Evolutionary conservation across 2,888 invertebrate species (phyloP).

Genomic region (Ptychoptera albimana): DNA sequence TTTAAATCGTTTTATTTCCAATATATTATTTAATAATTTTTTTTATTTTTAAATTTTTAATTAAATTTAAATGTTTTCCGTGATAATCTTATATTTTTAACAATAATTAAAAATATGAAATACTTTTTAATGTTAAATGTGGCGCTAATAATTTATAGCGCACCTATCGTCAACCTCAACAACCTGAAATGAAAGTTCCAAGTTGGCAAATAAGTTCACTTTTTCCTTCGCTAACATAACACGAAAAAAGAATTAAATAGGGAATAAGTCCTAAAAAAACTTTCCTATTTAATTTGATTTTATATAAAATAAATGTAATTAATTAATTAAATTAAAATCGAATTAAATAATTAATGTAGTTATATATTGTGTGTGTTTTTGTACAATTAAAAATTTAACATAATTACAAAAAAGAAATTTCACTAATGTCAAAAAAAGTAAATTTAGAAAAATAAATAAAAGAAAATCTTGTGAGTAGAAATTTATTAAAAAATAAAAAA

Average conservation of each 20-base stretch:
- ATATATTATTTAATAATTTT: no score
- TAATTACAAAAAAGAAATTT: constrained; percentile 1
- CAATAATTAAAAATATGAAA: no score
- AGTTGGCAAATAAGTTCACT: constrained; percentile 12
- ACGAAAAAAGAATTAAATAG: background rate
- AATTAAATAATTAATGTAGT: background rate
- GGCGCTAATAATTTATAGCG: background rate
- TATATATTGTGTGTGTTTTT: background rate
- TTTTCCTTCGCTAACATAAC: no score
- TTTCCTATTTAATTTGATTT: background rate
- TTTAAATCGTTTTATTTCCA: no score
- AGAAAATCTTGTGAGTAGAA: background rate
- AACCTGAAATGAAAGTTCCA: constrained; percentile 14
- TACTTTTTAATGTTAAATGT: no score
- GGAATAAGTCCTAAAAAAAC: background rate
- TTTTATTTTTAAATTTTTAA: no score
- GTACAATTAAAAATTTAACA: constrained; percentile 1
- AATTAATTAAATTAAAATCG: no score
- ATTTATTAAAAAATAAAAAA: background rate
- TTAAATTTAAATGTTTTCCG: no score
- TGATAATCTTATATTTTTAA: no score
- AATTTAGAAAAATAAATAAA: background rate
- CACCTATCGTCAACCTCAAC: background rate
- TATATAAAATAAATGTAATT: background rate
- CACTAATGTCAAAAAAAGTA: constrained; percentile 2